phyloP scores from a whole-genome alignment of 2,888 invertebrate genomes.

The Tolmerus cingulatus region DNA sequence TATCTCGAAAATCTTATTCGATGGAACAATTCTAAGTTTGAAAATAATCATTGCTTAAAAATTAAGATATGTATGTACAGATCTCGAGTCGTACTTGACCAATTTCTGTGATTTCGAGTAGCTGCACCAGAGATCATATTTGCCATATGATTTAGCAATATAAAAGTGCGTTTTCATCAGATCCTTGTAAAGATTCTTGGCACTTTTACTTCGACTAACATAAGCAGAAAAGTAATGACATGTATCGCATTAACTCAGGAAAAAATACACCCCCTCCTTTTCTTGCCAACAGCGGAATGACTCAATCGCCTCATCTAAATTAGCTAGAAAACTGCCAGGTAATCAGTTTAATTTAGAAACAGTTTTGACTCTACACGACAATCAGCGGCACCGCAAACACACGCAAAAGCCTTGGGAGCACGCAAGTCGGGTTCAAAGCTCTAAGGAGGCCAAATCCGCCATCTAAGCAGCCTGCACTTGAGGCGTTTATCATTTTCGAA shows the following conservation, averaged over 20 bases:
- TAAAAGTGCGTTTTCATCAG: not conserved
- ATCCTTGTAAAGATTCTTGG: not conserved
- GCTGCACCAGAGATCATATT: not conserved
- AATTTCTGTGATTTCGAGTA: not conserved
- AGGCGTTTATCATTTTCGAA: not conserved
- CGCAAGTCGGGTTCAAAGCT: constrained; percentile 24
- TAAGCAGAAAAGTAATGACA: not conserved
- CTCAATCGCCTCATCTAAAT: not conserved
- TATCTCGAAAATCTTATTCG: no score
- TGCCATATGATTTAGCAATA: not conserved
- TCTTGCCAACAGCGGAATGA: not conserved
- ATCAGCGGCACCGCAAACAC: not conserved
- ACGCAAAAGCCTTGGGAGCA: not conserved
- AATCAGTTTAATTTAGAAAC: constrained; percentile 34
- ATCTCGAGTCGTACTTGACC: not conserved
- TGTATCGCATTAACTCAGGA: not conserved
- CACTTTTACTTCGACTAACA: not conserved
- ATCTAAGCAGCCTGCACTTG: constrained; percentile 17
- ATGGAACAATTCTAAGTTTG: no score
- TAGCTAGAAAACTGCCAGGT: constrained; percentile 7
- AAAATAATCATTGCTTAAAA: not conserved
- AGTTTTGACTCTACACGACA: not conserved
- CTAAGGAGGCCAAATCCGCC: constrained; percentile 32
- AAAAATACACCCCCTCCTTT: not conserved
- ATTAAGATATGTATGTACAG: not conserved